Conservation (phyloP, 2,888 invertebrate genomes). For the Chirona hameri region DNA sequence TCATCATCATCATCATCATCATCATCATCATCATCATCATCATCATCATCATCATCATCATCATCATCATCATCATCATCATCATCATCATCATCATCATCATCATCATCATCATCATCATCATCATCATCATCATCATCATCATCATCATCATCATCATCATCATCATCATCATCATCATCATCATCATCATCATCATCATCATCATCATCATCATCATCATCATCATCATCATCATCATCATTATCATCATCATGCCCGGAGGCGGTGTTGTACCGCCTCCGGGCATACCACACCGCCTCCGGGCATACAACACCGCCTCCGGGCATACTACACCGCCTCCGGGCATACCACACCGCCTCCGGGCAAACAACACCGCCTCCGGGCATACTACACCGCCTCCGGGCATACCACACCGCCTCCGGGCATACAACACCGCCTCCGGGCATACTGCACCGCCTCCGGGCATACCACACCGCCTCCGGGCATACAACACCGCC, state of each 20-base stretch:
- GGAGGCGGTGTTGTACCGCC: too few species aligned
- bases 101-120: slow-evolving; percentile 27
- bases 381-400: too few species aligned
- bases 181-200: slow-evolving; percentile 6
- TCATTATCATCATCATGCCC: neutral
- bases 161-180: slow-evolving; percentile 22
- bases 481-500: too few species aligned
- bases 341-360: too few species aligned
- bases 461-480: too few species aligned
- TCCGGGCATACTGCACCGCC: too few species aligned
- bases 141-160: slow-evolving; percentile 31
- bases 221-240: slow-evolving; percentile 9
- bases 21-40: slow-evolving; percentile 31
- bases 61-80: slow-evolving; percentile 31
- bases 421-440: too few species aligned
- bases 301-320: too few species aligned
- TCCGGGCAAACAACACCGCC: too few species aligned
- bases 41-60: slow-evolving; percentile 26
- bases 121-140: slow-evolving; percentile 10
- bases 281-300: too few species aligned
- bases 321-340: too few species aligned
- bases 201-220: slow-evolving; percentile 26
- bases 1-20: slow-evolving; percentile 27
- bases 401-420: too few species aligned
- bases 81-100: slow-evolving; percentile 29